phyloP scores from a whole-genome alignment of 2,113 vertebrate genomes.

The Syngnathus floridae region DNA sequence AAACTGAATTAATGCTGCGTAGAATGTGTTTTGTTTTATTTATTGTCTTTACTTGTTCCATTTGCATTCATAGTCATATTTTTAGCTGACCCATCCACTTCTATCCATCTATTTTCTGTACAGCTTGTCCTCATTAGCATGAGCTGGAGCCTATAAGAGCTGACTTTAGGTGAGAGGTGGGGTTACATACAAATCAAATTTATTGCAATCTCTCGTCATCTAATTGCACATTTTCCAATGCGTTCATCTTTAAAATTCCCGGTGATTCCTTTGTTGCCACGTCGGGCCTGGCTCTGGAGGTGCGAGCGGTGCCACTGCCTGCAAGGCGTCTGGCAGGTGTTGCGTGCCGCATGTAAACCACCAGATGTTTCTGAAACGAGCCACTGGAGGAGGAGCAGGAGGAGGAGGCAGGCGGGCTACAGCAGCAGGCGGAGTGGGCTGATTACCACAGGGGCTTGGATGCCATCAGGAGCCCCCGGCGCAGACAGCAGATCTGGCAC shows the following conservation, averaged over 20 bases:
- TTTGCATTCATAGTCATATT: background rate
- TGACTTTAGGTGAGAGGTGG: background rate
- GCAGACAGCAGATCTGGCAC: constrained; percentile 68
- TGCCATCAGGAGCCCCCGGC: constrained; percentile 71
- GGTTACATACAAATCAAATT: background rate
- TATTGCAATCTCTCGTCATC: background rate
- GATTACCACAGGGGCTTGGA: constrained; percentile 71
- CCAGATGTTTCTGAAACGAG: constrained; percentile 72
- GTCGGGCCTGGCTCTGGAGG: constrained; percentile 44
- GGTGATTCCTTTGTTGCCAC: constrained; percentile 36
- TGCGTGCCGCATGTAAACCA: constrained; percentile 72
- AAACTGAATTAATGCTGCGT: constrained; percentile 93
- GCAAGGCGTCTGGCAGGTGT: constrained; percentile 69
- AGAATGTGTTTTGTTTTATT: constrained; percentile 80
- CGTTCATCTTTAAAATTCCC: constrained; percentile 27
- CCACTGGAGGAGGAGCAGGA: constrained; percentile 66
- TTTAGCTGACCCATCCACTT: background rate
- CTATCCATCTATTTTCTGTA: background rate
- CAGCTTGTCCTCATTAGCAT: background rate
- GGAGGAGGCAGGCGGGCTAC: constrained; percentile 60
- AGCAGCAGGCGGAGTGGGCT: constrained; percentile 71
- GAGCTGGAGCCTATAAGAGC: background rate
- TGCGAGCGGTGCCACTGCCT: constrained; percentile 56
- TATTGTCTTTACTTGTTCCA: constrained; percentile 2
- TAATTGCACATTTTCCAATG: background rate